These are phyloP conservation scores for Cephus cinctus DNA, from an alignment of 1,140 invertebrate species.

Conservation along the genomic window DNA sequence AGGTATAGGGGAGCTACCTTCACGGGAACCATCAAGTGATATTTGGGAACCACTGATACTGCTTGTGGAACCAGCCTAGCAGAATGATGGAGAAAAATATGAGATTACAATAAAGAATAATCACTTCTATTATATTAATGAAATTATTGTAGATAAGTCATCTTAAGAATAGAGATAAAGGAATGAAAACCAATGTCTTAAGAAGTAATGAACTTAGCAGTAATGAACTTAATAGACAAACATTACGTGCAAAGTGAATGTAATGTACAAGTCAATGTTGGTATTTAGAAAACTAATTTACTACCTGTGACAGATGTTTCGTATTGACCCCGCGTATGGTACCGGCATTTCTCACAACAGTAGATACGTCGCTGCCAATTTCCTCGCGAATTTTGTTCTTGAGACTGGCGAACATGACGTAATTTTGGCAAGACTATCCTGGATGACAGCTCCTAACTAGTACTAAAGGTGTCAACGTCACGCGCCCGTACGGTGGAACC, in stretches of 20 bases:
- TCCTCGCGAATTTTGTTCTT: slow-evolving; percentile 76
- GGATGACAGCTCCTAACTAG: slow-evolving; percentile 32
- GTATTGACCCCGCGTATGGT: slow-evolving; percentile 59
- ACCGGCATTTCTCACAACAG: slow-evolving; percentile 56
- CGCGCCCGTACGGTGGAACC: too few species aligned
- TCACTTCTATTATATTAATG: too few species aligned
- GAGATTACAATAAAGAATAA: too few species aligned
- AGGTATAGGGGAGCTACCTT: slow-evolving; percentile 40
- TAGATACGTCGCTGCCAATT: slow-evolving; percentile 67
- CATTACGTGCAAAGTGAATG: background rate
- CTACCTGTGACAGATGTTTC: slow-evolving; percentile 52
- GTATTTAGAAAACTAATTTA: background rate
- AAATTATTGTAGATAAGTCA: too few species aligned
- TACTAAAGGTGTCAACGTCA: slow-evolving; percentile 40
- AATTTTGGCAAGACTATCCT: slow-evolving; percentile 11
- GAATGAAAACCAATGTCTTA: too few species aligned
- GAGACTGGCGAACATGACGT: slow-evolving; percentile 63
- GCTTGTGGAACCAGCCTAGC: slow-evolving; percentile 57
- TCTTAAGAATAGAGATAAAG: too few species aligned
- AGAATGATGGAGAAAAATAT: too few species aligned
- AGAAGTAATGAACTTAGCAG: too few species aligned
- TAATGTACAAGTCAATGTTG: background rate
- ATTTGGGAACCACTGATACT: slow-evolving; percentile 60
- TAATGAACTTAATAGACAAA: too few species aligned
- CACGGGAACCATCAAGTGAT: slow-evolving; percentile 44